Base-by-base conservation (phyloP, 1,140 invertebrate genomes). In the Pseudobourletiella spinata region DNA sequence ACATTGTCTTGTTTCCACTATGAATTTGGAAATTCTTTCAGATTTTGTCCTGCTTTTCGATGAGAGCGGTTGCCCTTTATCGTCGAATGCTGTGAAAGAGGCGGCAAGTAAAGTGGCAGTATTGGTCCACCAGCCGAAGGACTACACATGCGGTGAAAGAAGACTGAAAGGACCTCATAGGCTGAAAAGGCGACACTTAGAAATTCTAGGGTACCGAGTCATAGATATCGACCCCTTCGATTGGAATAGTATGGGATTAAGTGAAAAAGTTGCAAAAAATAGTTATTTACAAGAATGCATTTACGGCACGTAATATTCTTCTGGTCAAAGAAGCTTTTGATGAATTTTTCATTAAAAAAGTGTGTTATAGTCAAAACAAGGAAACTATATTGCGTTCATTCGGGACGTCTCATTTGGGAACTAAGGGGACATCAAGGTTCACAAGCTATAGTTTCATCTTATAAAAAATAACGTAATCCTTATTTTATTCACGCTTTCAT, bases 121-220 rank as follows among this genome's bases (percentile, higher is more conserved):
- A 24, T 25, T 71, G n/a, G 24, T 72, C 11, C 51, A 57, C 1
- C 16, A 29, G 14, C 18, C 25, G 0, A 20, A 25, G 3, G 66
- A 61, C 15, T 73, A 51, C 55, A 64, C 68, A 0, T 54, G 22
- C 3, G 63, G 70, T 43, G 20, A 56, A 22, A 39, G 65, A 16
- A 57, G 57, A 26, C 61, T 74, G 18, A 68, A 67, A 56, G 74
- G 74, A 2, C 51, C 28, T 3, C 39, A 66, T 24, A 63, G 70
- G 56, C 25, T 74, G n/a, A 57, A 66, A 28, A 63, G 70, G n/a
- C 73, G 80, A 61, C 82, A 83, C 73, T 72, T 83, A 43, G 81
- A 83, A 74, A 81, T 83, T 56, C 72, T 83, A 63, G 81, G 81
- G 15, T 83, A 82, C 61, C 75, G 75, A 62, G 80, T 83, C 3